Percentiles rank a stretch among this genome's conserved stretches.
Evolutionary conservation across 1,140 invertebrate genomes (phyloP).

Genomic region (Araneus ventricosus): DNA sequence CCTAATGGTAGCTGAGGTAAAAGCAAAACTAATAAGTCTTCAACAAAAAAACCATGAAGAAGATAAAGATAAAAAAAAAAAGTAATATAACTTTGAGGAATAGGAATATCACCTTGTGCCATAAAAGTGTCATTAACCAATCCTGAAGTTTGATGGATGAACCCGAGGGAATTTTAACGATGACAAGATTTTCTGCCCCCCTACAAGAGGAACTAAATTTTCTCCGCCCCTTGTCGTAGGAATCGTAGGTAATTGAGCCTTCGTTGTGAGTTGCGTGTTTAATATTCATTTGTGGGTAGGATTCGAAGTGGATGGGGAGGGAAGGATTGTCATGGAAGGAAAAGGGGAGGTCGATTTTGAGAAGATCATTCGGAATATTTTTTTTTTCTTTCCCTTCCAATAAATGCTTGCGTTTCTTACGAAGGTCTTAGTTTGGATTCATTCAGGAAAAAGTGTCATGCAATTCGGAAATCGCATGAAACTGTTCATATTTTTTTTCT

Average conservation of each 20-base stretch:
- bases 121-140: slow-evolving; percentile 71
- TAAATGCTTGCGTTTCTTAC: background rate
- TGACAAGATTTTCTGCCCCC: slow-evolving; percentile 16
- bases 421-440: too few species aligned
- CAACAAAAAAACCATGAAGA: background rate
- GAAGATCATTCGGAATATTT: too few species aligned
- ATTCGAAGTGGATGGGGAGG: slow-evolving; percentile 2
- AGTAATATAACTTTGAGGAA: slow-evolving; percentile 11
- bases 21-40: background rate
- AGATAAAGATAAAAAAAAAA: background rate
- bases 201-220: slow-evolving; percentile 18
- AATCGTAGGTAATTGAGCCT: slow-evolving; percentile 62
- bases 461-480: too few species aligned
- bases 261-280: slow-evolving; percentile 60
- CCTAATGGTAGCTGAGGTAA: slow-evolving; percentile 17
- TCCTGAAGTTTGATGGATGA: slow-evolving; percentile 57
- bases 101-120: slow-evolving; percentile 53
- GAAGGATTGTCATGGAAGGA: background rate
- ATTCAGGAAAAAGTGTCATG: too few species aligned
- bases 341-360: background rate
- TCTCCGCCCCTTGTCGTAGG: slow-evolving; percentile 51
- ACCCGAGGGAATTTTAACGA: slow-evolving; percentile 66
- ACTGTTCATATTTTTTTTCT: too few species aligned
- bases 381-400: background rate
- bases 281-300: slow-evolving; percentile 67